A percentile compares a stretch with the other conserved stretches of the same genome.
Evolutionary conservation across 2,888 invertebrate genomes (phyloP).

Genomic region (Dasypogon diadema): DNA sequence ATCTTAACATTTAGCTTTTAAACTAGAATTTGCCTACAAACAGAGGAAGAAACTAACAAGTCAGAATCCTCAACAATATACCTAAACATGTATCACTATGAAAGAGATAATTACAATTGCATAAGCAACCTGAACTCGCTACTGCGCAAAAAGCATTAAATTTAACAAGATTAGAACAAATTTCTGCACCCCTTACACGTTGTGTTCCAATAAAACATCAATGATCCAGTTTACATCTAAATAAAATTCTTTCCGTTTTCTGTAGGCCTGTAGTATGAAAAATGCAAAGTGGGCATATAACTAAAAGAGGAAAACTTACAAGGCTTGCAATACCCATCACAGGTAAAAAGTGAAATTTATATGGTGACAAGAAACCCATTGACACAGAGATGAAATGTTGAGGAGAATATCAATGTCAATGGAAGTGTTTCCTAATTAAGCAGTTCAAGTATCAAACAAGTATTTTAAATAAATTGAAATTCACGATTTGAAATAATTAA

Average conservation of each 20-base stretch:
- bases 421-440: background rate
- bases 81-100: background rate
- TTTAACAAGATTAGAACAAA: conserved; percentile 41
- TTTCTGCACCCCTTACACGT: conserved; percentile 7
- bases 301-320: conserved; percentile 40
- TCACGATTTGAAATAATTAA: too few species aligned
- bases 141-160: conserved; percentile 46
- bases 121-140: conserved; percentile 31
- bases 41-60: conserved; percentile 7
- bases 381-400: conserved; percentile 11
- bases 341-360: conserved; percentile 6
- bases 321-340: conserved; percentile 33
- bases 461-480: too few species aligned
- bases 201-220: conserved; percentile 33
- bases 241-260: conserved; percentile 35
- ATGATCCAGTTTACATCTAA: conserved; percentile 35
- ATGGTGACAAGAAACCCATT: conserved; percentile 3
- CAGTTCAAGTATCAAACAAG: background rate
- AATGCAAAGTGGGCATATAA: conserved; percentile 1
- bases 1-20: too few species aligned
- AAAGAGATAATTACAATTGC: conserved; percentile 23
- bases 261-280: background rate
- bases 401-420: background rate
- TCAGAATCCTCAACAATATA: background rate
- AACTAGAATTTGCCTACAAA: too few species aligned